phyloP scores from a whole-genome alignment of 2,797 vertebrate species.

The Anabacerthia variegaticeps region DNA sequence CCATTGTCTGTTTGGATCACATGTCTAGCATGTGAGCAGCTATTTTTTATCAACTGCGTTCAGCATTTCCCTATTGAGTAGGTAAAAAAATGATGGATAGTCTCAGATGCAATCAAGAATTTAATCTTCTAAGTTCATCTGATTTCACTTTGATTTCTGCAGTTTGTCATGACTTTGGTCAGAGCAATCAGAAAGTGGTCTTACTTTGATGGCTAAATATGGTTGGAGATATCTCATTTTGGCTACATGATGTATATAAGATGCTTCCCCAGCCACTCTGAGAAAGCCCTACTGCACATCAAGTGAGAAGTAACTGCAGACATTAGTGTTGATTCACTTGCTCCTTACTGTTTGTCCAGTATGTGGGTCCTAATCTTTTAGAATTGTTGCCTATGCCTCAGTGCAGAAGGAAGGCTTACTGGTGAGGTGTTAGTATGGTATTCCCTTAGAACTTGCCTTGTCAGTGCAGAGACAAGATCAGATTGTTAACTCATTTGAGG shows the following conservation, averaged over 20 bases:
- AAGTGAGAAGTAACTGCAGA: not conserved
- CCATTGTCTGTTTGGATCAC: not conserved
- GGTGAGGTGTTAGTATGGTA: not conserved
- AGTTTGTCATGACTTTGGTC: not conserved
- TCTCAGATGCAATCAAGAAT: not conserved
- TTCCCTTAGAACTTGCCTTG: not conserved
- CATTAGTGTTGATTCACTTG: not conserved
- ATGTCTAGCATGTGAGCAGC: not conserved
- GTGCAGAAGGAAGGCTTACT: not conserved
- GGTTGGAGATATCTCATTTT: not conserved
- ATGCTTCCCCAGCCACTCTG: not conserved
- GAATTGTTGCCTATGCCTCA: not conserved
- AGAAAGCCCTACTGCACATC: not conserved
- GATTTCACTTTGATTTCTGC: not conserved
- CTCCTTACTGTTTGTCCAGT: not conserved
- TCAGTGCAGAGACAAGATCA: not conserved
- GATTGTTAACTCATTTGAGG: not conserved
- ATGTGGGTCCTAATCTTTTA: not conserved
- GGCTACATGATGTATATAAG: not conserved
- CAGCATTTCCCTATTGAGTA: not conserved
- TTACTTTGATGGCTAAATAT: not conserved
- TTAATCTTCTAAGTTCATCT: not conserved
- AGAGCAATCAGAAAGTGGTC: not conserved
- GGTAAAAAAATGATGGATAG: not conserved
- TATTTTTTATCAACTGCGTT: not conserved